Base-by-base conservation (phyloP, 2,888 invertebrate species). In the Homarus gammarus region DNA sequence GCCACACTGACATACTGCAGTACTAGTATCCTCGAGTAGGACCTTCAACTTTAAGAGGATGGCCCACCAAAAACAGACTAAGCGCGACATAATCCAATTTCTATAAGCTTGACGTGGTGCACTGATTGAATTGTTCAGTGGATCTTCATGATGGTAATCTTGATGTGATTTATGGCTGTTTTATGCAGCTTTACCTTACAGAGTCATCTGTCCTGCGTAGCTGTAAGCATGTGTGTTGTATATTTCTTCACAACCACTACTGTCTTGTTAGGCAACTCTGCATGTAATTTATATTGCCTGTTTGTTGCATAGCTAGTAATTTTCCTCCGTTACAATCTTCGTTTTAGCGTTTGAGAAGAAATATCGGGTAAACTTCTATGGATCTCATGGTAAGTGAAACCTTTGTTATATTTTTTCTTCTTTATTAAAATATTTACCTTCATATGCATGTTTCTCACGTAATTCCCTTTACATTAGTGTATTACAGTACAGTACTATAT, bases 301-400 rank as follows among this genome's bases (percentile, higher is more conserved):
- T 27, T 31, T 31, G 0, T 36, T 6, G 49, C 33, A 49, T n/a
- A 18, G 27, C 36, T 79, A 51, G 33, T n/a, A 68, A 22, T 68
- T 70, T 40, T 85, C 18, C 51, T 22, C 12, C 22, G 22, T 51
- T 75, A 8, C 38, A 36, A 33, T 31, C 64, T 77, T 40, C 33
- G n/a, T 81, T 85, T 56, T 87, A 87, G 87, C 87, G 31, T 81
- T 38, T 83, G 83, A 82, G 44, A 73, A 75, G 68, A 82, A 38
- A 40, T 77, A 75, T 72, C 82, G 49, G 36, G 22, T 68, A 75
- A 56, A 83, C 68, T 87, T 40, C 87, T 82, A 56, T 64, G 87
- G 87, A 10, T 87, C 87, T 12, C 87, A 83, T n/a, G 87, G 87
- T 87, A 87, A 83, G 87, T 83, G 12, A 56, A 22, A 22, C 18